Evolutionary conservation across 2,888 invertebrate species (phyloP), one percentile per base, ranked within the genome.

Genomic region (Plebejus argus): DNA sequence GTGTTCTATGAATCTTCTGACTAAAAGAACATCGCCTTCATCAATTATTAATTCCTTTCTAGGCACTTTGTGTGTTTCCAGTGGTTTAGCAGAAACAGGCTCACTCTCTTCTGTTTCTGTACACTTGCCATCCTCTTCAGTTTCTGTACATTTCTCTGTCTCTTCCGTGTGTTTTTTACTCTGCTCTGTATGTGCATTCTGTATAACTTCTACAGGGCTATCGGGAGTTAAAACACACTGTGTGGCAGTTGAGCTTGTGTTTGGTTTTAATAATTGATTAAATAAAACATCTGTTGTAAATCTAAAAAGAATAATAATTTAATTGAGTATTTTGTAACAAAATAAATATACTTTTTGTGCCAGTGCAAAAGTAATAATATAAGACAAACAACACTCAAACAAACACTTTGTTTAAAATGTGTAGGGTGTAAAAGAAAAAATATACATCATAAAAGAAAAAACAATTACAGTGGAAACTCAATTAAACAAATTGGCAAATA

Each of bases 11-110:
- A 70, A 79, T 15, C 12, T 79, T 3, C 79, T 45, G 20, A 79
- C 77, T n/a, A 77, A n/a, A n/a, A 66, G 20, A 28, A 79, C 23
- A 56, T 79, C 79, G 6, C 58, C 56, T 66, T 79, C 79, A 35
- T 77, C 76, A 49, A 79, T 79, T 35, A 70, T 61, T 20, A 76
- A 56, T 76, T 76, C 76, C 58, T 76, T 76, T 76, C 20, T 35
- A 3, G 74, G 49, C 28, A 18, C 53, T 28, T 53, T 28, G 2
- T 6, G 4, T 28, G 23, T 23, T 53, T 12, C 20, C 10, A 39
- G 10, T 72, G 18, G 28, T 15, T 53, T 53, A 53, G 18, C 66
- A 5, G 28, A 15, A 28, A 28, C 18, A 74, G 12, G 15, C 7
- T 74, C 49, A 1, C n/a, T 23, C 23, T 49, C 49, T 53, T 72